Evolutionary conservation across 2,113 vertebrate genomes (phyloP), one percentile per base, ranked within the genome.

Genomic region (Triplophysa dalaica): DNA sequence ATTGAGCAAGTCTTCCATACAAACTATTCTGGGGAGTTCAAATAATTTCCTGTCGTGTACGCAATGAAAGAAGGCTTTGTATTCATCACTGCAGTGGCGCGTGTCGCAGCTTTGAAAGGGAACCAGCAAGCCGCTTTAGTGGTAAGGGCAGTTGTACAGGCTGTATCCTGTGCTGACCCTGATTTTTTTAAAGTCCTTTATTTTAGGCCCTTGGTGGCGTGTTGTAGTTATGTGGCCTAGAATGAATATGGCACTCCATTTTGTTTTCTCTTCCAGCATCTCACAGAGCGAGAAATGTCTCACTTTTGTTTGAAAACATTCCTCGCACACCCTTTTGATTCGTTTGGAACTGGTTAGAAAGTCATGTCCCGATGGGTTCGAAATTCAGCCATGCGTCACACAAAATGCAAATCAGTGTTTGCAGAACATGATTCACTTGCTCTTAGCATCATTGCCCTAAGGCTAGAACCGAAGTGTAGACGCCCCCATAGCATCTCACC

Each of bases 61-160:
- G 75, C 33, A 54, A 22, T 79, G 79, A 84, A 84, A 79, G 80
- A 61, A 50, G 48, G 33, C 72, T 66, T 79, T 84, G 80, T 84
- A 66, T 75, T 43, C 21, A 14, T 17, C 41, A 17, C 26, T 17
- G 16, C 50, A 6, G 26, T 24, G 24, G 50, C 8, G 26, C 65
- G 75, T 75, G 45, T 70, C 65, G 24, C 38, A 16, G 61, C 21
- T 43, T 61, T 58, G 33, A 33, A 21, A 21, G 13, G 26, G 58
- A 52, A 52, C 45, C 56, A 33, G 67, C 29, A 43, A 29, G 21
- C 45, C 24, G 38, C 66, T 65, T 67, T 78, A 65, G 77, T n/a
- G 54, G 43, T 77, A 58, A 45, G 38, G 63, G 81, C 29, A 60
- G 19, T 62, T 45, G 43, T 45, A 45, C 43, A 2, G 10, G 10